phyloP scores from a whole-genome alignment of 2,888 invertebrate species.

The Asteroscopus sphinx region DNA sequence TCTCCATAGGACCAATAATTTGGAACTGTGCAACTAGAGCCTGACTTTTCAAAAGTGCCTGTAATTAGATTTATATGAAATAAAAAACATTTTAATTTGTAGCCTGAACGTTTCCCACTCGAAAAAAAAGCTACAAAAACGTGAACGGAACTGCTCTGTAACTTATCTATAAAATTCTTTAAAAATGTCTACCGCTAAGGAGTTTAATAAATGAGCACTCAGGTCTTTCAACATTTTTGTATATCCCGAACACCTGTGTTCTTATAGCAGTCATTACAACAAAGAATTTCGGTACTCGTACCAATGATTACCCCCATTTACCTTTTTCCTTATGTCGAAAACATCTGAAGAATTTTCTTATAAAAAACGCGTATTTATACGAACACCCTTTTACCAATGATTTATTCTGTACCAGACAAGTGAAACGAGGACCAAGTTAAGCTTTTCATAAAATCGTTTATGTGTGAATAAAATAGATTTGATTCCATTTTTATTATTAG shows the following conservation, averaged over 20 bases:
- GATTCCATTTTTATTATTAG: neutral
- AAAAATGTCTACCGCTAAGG: no score
- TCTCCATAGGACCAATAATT: no score
- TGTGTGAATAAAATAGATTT: neutral
- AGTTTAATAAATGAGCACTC: neutral
- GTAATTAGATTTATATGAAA: no score
- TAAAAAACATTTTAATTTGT: no score
- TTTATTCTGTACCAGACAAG: neutral
- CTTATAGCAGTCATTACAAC: neutral
- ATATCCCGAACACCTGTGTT: no score
- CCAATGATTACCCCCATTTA: neutral
- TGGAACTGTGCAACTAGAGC: no score
- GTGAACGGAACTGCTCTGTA: no score
- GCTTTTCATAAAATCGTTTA: neutral
- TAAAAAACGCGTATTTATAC: neutral
- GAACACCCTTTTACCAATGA: slow-evolving; percentile 6
- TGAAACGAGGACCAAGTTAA: neutral
- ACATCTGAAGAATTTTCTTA: neutral
- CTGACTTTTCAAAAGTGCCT: no score
- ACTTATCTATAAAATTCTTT: no score
- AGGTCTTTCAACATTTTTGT: no score
- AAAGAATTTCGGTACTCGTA: neutral
- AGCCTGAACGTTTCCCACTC: no score
- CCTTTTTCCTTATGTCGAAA: neutral
- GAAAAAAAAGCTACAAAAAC: no score